These are phyloP conservation scores for Mormoops blainvillei DNA, from an alignment of 2,113 vertebrate species.

Conservation along the genomic window DNA sequence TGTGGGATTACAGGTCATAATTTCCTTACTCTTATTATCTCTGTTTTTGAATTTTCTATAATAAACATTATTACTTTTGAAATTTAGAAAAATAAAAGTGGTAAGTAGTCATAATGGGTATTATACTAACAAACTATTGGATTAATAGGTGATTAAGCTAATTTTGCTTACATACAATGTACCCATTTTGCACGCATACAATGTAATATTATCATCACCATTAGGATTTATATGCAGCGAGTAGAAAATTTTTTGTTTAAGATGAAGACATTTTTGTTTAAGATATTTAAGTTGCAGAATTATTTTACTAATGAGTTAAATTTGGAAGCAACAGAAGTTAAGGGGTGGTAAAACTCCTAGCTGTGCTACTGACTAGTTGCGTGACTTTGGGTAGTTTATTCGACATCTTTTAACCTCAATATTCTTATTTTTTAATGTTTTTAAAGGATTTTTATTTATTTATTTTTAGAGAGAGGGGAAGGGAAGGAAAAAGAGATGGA, in stretches of 20 bases:
- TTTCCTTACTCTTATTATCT: not conserved
- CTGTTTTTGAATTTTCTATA: not conserved
- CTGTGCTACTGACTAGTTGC: not conserved
- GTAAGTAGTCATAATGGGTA: not conserved
- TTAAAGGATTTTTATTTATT: too few species aligned
- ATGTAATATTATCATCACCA: too few species aligned
- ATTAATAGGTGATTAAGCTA: too few species aligned
- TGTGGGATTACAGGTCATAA: not conserved
- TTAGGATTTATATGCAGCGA: too few species aligned
- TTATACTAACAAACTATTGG: not conserved
- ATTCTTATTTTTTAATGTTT: not conserved
- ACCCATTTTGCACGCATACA: too few species aligned
- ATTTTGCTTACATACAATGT: too few species aligned
- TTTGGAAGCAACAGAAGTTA: not conserved
- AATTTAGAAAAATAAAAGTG: not conserved
- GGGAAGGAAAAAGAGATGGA: too few species aligned
- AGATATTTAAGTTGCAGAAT: not conserved
- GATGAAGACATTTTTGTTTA: not conserved
- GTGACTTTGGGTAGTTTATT: not conserved
- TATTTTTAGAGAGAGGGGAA: too few species aligned
- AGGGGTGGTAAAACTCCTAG: not conserved
- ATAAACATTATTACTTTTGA: not conserved
- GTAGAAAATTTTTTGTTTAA: too few species aligned
- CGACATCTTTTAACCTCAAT: not conserved
- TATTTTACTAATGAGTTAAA: not conserved